phyloP scores from a whole-genome alignment of 2,888 invertebrate species.

The Crocallis elinguaria region DNA sequence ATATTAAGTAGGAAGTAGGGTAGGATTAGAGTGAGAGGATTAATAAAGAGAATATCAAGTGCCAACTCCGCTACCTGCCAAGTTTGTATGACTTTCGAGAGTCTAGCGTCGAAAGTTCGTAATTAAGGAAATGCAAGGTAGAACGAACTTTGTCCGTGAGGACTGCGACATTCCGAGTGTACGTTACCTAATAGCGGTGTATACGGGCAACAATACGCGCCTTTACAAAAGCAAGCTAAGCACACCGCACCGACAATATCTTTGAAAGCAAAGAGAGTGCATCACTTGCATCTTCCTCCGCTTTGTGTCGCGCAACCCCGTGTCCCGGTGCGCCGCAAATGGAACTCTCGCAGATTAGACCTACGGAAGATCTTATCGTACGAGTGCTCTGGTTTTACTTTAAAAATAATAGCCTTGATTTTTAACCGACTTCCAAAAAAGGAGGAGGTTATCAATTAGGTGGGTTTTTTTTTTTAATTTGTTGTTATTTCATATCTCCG shows the following conservation, averaged over 20 bases:
- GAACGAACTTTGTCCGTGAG: constrained; percentile 28
- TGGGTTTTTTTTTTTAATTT: constrained; percentile 43
- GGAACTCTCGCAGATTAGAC: constrained; percentile 65
- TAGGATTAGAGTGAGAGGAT: constrained; percentile 28
- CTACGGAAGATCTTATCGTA: constrained; percentile 5
- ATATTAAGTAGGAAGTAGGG: too few relatives aligned
- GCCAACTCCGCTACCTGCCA: constrained; percentile 33
- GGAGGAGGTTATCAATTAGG: too few relatives aligned
- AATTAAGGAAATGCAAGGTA: constrained; percentile 38
- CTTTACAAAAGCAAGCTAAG: constrained; percentile 38
- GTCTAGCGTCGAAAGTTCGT: constrained; percentile 33
- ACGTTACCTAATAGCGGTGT: constrained; percentile 12
- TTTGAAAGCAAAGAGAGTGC: constrained; percentile 67
- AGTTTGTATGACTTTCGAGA: constrained; percentile 37
- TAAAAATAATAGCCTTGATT: background rate
- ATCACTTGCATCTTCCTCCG: constrained; percentile 54
- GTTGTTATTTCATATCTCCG: too few relatives aligned
- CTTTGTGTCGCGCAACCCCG: constrained; percentile 49
- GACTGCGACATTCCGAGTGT: constrained; percentile 30
- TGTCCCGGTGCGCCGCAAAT: constrained; percentile 50
- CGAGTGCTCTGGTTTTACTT: background rate
- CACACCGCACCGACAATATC: constrained; percentile 54
- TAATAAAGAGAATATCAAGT: constrained; percentile 37
- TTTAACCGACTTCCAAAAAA: too few relatives aligned
- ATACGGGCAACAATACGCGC: constrained; percentile 26